Evolutionary conservation across 2,888 invertebrate genomes (phyloP).

Genomic region (Pandemis corylana): DNA sequence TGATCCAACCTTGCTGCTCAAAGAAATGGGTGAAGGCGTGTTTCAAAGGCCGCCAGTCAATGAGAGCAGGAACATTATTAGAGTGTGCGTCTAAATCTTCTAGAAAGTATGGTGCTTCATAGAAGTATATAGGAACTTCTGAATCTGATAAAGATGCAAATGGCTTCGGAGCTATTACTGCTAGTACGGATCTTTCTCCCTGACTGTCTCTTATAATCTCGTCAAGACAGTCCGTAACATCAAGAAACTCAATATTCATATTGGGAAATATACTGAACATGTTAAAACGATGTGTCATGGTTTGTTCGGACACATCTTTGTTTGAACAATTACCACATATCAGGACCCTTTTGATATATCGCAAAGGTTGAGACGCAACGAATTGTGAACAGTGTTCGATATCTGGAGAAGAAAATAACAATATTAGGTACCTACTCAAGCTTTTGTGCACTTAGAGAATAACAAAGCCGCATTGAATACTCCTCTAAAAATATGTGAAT

Average conservation of each 20-base stretch:
- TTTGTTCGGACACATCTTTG: neutral
- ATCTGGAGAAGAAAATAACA: neutral
- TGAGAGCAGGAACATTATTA: constrained; percentile 10
- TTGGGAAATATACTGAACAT: constrained; percentile 6
- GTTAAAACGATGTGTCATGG: neutral
- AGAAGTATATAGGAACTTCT: constrained; percentile 25
- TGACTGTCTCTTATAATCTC: neutral
- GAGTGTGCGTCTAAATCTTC: neutral
- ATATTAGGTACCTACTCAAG: neutral
- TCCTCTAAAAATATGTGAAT: too few relatives aligned
- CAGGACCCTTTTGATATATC: constrained; percentile 2
- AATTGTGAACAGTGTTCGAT: neutral
- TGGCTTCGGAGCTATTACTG: constrained; percentile 25
- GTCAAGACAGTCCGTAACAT: neutral
- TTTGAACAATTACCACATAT: constrained; percentile 3
- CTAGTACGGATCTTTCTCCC: neutral
- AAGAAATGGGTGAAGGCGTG: constrained; percentile 23
- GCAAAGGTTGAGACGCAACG: neutral
- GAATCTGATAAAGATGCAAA: neutral
- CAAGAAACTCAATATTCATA: constrained; percentile 16
- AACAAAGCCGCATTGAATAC: too few relatives aligned
- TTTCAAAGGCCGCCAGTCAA: constrained; percentile 23
- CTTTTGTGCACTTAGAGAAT: neutral
- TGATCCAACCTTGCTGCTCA: constrained; percentile 16
- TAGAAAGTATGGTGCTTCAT: neutral